These are phyloP conservation scores for Pseudochirops cupreus DNA, from an alignment of 2,797 vertebrate species.

Conservation along the genomic window DNA sequence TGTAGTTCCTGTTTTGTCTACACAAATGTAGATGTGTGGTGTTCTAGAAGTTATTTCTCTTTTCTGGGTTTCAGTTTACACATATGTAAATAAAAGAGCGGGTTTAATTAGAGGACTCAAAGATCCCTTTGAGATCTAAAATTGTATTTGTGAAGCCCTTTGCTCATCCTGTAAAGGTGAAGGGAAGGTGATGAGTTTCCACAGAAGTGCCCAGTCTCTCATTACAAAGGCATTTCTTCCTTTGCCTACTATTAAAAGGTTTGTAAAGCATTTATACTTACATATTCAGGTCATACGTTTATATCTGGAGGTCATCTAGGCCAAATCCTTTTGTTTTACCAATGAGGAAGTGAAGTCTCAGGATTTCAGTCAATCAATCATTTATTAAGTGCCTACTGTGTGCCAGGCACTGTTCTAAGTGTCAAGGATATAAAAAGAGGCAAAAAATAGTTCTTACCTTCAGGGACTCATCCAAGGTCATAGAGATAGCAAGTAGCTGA, in stretches of 20 bases:
- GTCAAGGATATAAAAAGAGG: background rate
- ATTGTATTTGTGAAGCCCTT: background rate
- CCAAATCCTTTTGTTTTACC: background rate
- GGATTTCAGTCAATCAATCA: background rate
- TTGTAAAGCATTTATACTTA: background rate
- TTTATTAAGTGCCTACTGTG: background rate
- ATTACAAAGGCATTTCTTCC: background rate
- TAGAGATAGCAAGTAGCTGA: background rate
- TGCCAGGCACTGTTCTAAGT: background rate
- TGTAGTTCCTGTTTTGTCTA: background rate
- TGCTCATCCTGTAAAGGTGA: background rate
- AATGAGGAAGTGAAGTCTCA: background rate
- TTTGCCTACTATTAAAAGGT: background rate
- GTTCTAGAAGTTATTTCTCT: background rate
- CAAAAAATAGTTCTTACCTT: background rate
- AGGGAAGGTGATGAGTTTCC: too few species aligned
- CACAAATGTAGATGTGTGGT: background rate
- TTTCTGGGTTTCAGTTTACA: background rate
- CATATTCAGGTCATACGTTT: background rate
- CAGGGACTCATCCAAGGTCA: background rate
- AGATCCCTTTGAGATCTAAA: background rate
- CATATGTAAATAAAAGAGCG: background rate
- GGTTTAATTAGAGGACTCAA: background rate
- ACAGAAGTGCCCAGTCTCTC: background rate
- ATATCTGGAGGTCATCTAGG: background rate